phyloP scores from a whole-genome alignment of 1,140 invertebrate genomes.

The roundworm (Caenorhabditis elegans) region WBcel235 BX284606.5:2989501-2990000 shows the following conservation, averaged over 20 bases:
- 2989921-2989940: slow-evolving; percentile 36
- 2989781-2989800: slow-evolving; percentile 68
- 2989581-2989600: slow-evolving; percentile 61
- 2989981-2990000: not conserved
- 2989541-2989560: slow-evolving; percentile 61
- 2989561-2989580: slow-evolving; percentile 64
- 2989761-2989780: slow-evolving; percentile 72
- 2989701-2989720: slow-evolving; percentile 79
- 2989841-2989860: not conserved
- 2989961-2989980: slow-evolving; percentile 58
- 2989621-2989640: slow-evolving; percentile 71
- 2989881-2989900: slow-evolving; percentile 36
- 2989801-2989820: slow-evolving; percentile 54
- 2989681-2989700: slow-evolving; percentile 77
- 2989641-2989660: slow-evolving; percentile 80
- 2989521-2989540: slow-evolving; percentile 66
- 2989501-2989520: slow-evolving; percentile 54
- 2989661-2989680: slow-evolving; percentile 81
- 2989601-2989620: slow-evolving; percentile 63
- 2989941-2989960: slow-evolving; percentile 47
- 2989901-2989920: slow-evolving; percentile 41
- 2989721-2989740: too few relatives aligned
- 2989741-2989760: too few relatives aligned
- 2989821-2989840: not conserved
- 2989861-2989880: not conserved